Conservation (phyloP, 2,888 invertebrate genomes). For the Caenorhabditis doughertyi region DNA sequence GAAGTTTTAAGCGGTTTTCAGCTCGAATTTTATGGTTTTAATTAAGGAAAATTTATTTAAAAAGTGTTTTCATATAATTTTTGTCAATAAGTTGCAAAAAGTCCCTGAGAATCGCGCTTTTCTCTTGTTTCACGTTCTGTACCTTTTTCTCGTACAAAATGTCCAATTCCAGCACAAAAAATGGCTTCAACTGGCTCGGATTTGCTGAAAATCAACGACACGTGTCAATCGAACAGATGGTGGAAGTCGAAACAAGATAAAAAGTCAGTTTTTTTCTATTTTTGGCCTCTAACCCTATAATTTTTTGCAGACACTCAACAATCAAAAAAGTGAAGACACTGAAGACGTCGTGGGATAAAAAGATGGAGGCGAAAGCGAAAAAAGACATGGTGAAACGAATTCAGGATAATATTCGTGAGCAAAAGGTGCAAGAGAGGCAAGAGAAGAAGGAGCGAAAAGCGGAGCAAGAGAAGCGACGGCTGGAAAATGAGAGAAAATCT, state of each 20-base stretch:
- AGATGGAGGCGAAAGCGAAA: constrained; percentile 75
- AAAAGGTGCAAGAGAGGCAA: constrained; percentile 62
- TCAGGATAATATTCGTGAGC: constrained; percentile 67
- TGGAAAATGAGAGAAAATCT: constrained; percentile 78
- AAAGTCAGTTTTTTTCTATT: constrained; percentile 34
- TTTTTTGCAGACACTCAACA: constrained; percentile 64
- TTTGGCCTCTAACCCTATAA: neutral
- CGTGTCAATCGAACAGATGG: constrained; percentile 63
- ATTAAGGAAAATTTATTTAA: neutral
- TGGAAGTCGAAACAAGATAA: constrained; percentile 62
- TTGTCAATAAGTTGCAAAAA: no score
- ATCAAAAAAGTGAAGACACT: constrained; percentile 74
- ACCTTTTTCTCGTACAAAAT: no score
- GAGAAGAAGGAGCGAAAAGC: constrained; percentile 71
- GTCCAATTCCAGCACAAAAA: constrained; percentile 16
- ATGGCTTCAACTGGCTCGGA: constrained; percentile 38
- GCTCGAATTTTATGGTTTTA: neutral
- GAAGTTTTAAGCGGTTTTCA: neutral
- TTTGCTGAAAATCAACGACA: constrained; percentile 52
- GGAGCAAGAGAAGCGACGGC: constrained; percentile 77
- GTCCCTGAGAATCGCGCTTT: no score
- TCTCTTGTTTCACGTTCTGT: neutral
- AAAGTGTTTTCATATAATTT: no score
- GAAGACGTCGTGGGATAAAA: constrained; percentile 76
- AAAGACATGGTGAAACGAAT: constrained; percentile 70